phyloP scores from a whole-genome alignment of 2,888 invertebrate species.

The Conomelus anceps region DNA sequence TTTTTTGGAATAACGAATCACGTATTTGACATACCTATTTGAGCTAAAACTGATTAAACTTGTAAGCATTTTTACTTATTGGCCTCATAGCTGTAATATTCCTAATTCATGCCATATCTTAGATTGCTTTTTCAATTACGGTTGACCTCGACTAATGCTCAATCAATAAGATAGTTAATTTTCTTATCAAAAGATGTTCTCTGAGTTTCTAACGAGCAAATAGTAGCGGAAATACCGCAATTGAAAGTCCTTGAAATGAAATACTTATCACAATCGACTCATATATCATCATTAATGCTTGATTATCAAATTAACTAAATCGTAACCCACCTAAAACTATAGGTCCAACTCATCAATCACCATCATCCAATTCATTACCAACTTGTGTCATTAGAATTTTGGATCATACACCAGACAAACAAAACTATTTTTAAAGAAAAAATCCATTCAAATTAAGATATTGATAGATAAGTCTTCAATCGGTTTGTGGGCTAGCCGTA shows the following conservation, averaged over 20 bases:
- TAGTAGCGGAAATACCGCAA: background rate
- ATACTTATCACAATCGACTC: background rate
- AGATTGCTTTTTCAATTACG: background rate
- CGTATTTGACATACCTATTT: background rate
- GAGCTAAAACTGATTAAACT: background rate
- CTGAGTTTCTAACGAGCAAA: no score
- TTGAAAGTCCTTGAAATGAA: background rate
- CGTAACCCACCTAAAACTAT: no score
- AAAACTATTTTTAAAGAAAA: no score
- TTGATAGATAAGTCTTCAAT: no score
- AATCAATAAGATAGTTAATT: background rate
- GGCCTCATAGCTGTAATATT: background rate
- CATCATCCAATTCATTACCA: no score
- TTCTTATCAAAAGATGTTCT: background rate
- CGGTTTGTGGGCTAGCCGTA: no score
- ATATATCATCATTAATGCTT: background rate
- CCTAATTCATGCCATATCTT: background rate
- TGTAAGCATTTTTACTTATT: background rate
- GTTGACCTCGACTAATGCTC: background rate
- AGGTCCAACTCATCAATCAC: no score
- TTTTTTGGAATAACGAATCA: background rate
- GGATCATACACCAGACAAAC: no score
- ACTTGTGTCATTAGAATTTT: no score
- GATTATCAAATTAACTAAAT: no score
- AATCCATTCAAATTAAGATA: no score